Percentiles rank a stretch among this genome's conserved stretches.
phyloP scores from a whole-genome alignment of 2,888 invertebrate species.

The Ectemnius cavifrons region DNA sequence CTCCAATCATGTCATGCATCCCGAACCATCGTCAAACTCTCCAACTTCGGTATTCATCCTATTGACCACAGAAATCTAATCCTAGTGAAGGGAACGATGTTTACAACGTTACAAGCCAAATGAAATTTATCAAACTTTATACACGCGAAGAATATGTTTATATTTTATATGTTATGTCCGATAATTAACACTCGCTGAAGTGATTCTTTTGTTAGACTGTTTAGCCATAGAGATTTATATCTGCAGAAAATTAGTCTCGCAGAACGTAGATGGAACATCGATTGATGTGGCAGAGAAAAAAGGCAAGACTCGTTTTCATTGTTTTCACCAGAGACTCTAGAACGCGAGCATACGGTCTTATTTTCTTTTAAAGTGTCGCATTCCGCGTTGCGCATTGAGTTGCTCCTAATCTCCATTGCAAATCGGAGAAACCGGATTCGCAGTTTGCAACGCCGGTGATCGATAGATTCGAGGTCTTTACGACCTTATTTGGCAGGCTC shows the following conservation, averaged over 20 bases:
- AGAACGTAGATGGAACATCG: background rate
- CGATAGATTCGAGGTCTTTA: slow-evolving; percentile 59
- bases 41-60: slow-evolving; percentile 66
- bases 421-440: slow-evolving; percentile 50
- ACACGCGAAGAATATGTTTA: slow-evolving; percentile 49
- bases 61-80: slow-evolving; percentile 61
- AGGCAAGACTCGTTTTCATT: background rate
- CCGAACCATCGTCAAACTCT: slow-evolving; percentile 60
- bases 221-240: slow-evolving; percentile 21
- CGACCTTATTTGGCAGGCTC: slow-evolving; percentile 63
- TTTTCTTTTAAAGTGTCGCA: slow-evolving; percentile 33
- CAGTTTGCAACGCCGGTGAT: slow-evolving; percentile 49
- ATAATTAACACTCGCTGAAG: slow-evolving; percentile 27
- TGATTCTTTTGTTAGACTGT: slow-evolving; percentile 47
- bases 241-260: background rate
- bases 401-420: slow-evolving; percentile 49
- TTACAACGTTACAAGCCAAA: slow-evolving; percentile 57
- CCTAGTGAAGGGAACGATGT: slow-evolving; percentile 43
- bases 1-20: slow-evolving; percentile 13
- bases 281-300: background rate
- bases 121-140: slow-evolving; percentile 64
- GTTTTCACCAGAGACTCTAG: slow-evolving; percentile 20
- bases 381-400: slow-evolving; percentile 22
- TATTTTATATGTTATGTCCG: slow-evolving; percentile 40
- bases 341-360: slow-evolving; percentile 9